Evolutionary conservation across 2,888 invertebrate genomes (phyloP).

Genomic region (Netelia fuscicornis): DNA sequence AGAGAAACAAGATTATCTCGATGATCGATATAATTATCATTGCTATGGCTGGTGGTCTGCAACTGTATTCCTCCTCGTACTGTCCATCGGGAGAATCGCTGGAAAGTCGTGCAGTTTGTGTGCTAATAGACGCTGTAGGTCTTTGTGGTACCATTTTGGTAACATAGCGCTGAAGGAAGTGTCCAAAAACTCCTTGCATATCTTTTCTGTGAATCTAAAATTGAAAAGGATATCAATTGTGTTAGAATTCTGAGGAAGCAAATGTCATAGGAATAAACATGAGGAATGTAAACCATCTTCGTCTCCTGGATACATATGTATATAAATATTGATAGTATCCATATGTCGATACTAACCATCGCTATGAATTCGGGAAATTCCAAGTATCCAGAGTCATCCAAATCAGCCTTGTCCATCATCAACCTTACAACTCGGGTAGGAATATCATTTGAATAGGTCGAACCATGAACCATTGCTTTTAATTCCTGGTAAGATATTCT

Average conservation of each 20-base stretch:
- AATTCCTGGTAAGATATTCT: slow-evolving; percentile 89
- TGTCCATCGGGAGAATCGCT: slow-evolving; percentile 88
- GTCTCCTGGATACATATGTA: not conserved
- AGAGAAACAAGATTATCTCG: slow-evolving; percentile 90
- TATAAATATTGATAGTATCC: not conserved
- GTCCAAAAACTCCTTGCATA: slow-evolving; percentile 88
- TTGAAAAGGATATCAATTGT: not conserved
- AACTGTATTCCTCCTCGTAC: slow-evolving; percentile 96
- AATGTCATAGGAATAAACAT: not conserved
- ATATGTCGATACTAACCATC: slow-evolving; percentile 85
- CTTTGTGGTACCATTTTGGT: slow-evolving; percentile 87
- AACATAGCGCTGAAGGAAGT: slow-evolving; percentile 88
- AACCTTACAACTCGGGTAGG: slow-evolving; percentile 89
- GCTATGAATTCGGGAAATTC: slow-evolving; percentile 91
- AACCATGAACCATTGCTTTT: slow-evolving; percentile 87
- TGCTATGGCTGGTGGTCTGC: slow-evolving; percentile 96
- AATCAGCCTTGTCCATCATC: slow-evolving; percentile 89
- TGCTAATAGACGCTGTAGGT: slow-evolving; percentile 75
- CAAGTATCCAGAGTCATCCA: slow-evolving; percentile 88
- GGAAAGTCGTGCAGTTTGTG: slow-evolving; percentile 82
- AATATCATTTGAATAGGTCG: slow-evolving; percentile 89
- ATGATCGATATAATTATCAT: slow-evolving; percentile 95
- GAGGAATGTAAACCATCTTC: not conserved
- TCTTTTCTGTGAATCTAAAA: slow-evolving; percentile 84
- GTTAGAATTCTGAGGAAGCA: not conserved